Conservation (phyloP, 2,888 invertebrate genomes). For the Cyaniris semiargus region DNA sequence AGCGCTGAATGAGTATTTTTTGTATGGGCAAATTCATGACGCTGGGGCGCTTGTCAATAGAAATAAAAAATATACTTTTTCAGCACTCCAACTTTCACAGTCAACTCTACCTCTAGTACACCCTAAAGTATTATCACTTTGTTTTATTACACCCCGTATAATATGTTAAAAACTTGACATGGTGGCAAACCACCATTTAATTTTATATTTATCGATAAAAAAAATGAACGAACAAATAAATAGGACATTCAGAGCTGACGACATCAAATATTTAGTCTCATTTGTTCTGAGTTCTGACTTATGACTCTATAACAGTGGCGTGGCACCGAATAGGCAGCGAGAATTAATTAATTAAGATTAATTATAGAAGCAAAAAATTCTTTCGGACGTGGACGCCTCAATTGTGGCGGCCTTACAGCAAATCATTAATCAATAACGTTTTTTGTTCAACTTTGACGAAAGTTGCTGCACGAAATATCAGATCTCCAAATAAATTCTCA, state of each 20-base stretch:
- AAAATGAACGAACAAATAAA: neutral
- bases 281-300: neutral
- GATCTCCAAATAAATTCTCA: neutral
- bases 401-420: conserved; percentile 25
- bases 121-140: too few species aligned
- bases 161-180: too few species aligned
- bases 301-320: neutral
- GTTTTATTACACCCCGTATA: too few species aligned
- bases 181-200: too few species aligned
- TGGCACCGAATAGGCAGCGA: neutral
- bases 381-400: conserved; percentile 18
- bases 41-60: too few species aligned
- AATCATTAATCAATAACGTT: conserved; percentile 18
- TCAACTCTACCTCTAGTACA: too few species aligned
- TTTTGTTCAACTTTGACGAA: conserved; percentile 16
- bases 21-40: too few species aligned
- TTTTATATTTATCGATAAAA: neutral
- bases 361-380: conserved; percentile 34
- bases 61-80: too few species aligned
- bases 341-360: conserved; percentile 25
- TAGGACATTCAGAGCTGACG: neutral
- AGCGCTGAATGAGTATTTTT: too few species aligned
- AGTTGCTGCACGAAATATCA: neutral
- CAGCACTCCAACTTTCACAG: too few species aligned
- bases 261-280: neutral